These are phyloP conservation scores for Sitta europaea DNA, from an alignment of 2,113 vertebrate genomes.

Conservation along the genomic window DNA sequence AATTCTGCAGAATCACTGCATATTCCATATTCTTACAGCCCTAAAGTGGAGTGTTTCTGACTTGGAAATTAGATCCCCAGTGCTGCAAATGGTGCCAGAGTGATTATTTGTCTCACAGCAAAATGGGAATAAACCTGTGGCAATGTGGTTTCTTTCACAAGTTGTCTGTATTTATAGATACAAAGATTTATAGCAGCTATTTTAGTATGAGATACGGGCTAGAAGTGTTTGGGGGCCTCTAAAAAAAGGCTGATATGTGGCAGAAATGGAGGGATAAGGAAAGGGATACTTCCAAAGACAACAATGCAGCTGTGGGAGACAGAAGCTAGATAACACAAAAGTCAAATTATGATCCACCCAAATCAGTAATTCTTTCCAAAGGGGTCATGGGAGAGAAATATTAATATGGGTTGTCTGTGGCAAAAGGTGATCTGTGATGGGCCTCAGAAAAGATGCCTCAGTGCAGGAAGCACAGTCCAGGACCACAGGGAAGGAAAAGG, in stretches of 20 bases:
- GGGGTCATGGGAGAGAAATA: background rate
- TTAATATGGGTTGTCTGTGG: background rate
- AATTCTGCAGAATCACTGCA: constrained; percentile 6
- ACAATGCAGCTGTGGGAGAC: background rate
- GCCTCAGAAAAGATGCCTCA: background rate
- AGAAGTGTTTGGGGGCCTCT: background rate
- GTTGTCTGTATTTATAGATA: background rate
- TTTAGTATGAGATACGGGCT: background rate
- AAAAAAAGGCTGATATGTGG: background rate
- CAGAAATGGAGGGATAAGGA: background rate
- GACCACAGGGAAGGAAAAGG: background rate
- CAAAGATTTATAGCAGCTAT: background rate
- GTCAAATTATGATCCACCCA: background rate
- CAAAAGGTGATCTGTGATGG: background rate
- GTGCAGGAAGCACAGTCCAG: background rate
- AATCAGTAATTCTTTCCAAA: background rate
- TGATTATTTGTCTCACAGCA: background rate
- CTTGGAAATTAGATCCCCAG: background rate
- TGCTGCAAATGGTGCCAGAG: background rate
- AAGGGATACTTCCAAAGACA: background rate
- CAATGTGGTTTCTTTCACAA: background rate
- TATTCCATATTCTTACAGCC: background rate
- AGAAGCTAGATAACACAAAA: background rate
- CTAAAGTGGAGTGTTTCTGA: background rate
- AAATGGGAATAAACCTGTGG: background rate